These are phyloP conservation scores for Scolopax mira DNA, from an alignment of 2,113 vertebrate species.

Conservation along the genomic window DNA sequence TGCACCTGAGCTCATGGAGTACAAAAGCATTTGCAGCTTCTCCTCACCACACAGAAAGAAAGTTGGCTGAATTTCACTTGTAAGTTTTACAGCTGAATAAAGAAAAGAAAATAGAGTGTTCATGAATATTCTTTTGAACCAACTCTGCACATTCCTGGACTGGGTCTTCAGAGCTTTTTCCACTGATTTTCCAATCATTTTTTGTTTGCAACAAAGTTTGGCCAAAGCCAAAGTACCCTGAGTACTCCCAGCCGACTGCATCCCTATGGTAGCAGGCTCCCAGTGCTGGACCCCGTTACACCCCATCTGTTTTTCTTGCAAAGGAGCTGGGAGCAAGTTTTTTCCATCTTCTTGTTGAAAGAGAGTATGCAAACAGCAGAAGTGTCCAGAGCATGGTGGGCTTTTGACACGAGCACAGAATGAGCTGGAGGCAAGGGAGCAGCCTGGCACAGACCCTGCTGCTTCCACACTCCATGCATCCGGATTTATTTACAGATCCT, in stretches of 20 bases:
- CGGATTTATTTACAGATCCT: neutral
- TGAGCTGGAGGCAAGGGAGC: neutral
- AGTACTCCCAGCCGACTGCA: neutral
- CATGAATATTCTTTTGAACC: neutral
- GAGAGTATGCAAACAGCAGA: neutral
- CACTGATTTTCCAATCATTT: neutral
- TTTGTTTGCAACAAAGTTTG: rapidly evolving
- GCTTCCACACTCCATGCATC: rapidly evolving
- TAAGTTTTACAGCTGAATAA: neutral
- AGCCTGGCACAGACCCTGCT: neutral
- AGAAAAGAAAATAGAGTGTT: neutral
- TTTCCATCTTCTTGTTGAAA: neutral
- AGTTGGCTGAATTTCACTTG: neutral
- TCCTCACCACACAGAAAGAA: neutral
- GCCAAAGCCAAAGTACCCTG: neutral
- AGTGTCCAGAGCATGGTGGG: neutral
- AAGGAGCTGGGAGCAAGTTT: neutral
- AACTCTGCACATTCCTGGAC: neutral
- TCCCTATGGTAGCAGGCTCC: neutral
- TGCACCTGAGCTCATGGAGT: neutral
- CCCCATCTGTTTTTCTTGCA: neutral
- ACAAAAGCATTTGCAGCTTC: neutral
- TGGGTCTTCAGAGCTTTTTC: neutral
- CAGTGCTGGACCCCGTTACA: neutral
- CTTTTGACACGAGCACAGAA: neutral